Evolutionary conservation across 2,113 vertebrate genomes (phyloP), one percentile per base, ranked within the genome.

Genomic region (Myrmecophaga tridactyla): DNA sequence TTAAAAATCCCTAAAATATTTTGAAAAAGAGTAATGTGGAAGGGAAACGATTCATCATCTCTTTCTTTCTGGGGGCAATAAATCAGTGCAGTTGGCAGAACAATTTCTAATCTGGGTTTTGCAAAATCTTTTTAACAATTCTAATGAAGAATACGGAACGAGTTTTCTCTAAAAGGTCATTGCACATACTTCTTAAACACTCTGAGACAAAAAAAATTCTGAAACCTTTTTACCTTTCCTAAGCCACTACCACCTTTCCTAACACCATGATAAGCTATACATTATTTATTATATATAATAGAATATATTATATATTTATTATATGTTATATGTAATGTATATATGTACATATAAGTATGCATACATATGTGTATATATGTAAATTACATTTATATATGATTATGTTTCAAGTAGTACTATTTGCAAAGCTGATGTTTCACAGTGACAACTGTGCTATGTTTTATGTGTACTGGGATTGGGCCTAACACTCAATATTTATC

Each of bases 1-100:
- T 90, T 91, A 83, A 94, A 94, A 94, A 69, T 36, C 14, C 31
- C 34, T 73, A 92, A 92, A 76, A 78, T 56, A 88, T 43, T 82
- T 88, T 41, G 29, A n/a, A 80, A 72, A 53, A 95, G 36, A 51
- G 34, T 23, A 63, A 63, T n/a, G 84, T 72, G 8, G 43, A 83
- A 41, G 31, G 41, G 23, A 95, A 91, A 88, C 31, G 46, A 89
- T 87, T 90, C 29, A 83, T 73, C 12, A 27, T 80, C 65, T 86
- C 11, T 51, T 29, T 93, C 17, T 69, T 90, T 84, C 65, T 70
- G 20, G 23, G 89, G 67, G 48, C 18, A 75, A 89, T 82, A 93
- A 72, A 82, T 82, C 31, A 92, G 34, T 69, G 48, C 10, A 60
- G 15, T 21, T 93, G 43, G 14, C 56, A 90, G 27, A 82, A 12